Base-by-base conservation (phyloP, 1,140 invertebrate species). In the Pollicipes pollicipes region DNA sequence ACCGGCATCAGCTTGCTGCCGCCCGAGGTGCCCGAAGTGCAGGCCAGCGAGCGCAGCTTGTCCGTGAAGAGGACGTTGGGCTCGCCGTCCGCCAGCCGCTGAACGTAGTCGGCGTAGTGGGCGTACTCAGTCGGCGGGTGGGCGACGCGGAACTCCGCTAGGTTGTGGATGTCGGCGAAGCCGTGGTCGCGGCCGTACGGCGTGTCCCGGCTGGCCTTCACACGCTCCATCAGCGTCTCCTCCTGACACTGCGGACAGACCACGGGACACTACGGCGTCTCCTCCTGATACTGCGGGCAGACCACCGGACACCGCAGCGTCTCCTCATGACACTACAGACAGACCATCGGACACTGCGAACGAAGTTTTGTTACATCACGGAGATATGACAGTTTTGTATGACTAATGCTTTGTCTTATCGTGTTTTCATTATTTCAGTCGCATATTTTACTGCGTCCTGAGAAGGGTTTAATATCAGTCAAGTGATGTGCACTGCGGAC, bases 21-120 rank as follows among this genome's bases (percentile, higher is more conserved):
- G 0, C 79, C 79, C 3, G 78, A 78, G 2, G 79, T 80, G 30
- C 79, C 79, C 66, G 79, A 80, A 3, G 79, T 80, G 3, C 78
- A 77, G 68, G 77, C 77, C 74, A 80, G 77, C 37, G 77, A 75
- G 21, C 75, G 70, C 21, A 78, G 78, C 32, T 75, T 72, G 13
- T 74, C 69, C 16, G 73, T 63, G 4, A 76, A 77, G 35, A 80
- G 66, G 13, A 79, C 73, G 58, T 77, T 78, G 64, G 73, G 70
- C 68, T 78, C 76, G 4, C 78, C 78, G 71, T 76, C 75, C 72
- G 76, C 75, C 75, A 79, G 77, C 67, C 75, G 72, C 6, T 77
- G 72, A 16, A 80, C 75, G 70, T 78, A 80, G 6, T 75, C 72
- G 66, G 76, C 75, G 72, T 77, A 79, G 73, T 80, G 74, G 3